Evolutionary conservation across 2,797 vertebrate species (phyloP).

Genomic region (Diplodus sargus): DNA sequence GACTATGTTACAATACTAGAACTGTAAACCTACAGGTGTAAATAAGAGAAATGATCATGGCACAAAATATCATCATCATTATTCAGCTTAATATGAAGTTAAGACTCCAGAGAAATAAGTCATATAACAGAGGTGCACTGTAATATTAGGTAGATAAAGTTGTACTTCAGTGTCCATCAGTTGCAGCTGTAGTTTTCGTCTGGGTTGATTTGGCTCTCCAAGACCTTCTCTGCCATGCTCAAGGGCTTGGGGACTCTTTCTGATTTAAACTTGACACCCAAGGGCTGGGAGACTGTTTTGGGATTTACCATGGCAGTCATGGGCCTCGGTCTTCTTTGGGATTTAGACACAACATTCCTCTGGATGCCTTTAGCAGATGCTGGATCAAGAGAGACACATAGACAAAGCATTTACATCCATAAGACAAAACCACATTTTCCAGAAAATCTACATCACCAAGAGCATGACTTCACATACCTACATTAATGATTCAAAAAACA

Average conservation of each 20-base stretch:
- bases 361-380: conserved; percentile 27
- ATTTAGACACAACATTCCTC: conserved; percentile 35
- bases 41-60: conserved; percentile 8
- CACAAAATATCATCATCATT: conserved; percentile 10
- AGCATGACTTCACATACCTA: not conserved
- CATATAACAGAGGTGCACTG: not conserved
- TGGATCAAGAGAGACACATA: conserved; percentile 50
- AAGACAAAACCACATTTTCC: conserved; percentile 12
- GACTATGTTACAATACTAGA: not conserved
- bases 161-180: conserved; percentile 40
- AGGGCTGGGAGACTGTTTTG: not conserved
- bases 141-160: not conserved
- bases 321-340: conserved; percentile 12
- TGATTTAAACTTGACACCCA: conserved; percentile 18
- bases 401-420: conserved; percentile 29
- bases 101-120: not conserved
- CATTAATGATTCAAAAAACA: conserved; percentile 31
- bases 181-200: conserved; percentile 72
- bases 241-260: not conserved
- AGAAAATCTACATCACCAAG: not conserved
- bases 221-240: conserved; percentile 15
- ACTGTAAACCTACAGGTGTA: not conserved
- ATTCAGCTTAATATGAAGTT: conserved; percentile 1
- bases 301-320: conserved; percentile 18
- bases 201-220: not conserved